Evolutionary conservation across 1,140 invertebrate genomes (phyloP).

Genomic region (Dendrolimus kikuchii): DNA sequence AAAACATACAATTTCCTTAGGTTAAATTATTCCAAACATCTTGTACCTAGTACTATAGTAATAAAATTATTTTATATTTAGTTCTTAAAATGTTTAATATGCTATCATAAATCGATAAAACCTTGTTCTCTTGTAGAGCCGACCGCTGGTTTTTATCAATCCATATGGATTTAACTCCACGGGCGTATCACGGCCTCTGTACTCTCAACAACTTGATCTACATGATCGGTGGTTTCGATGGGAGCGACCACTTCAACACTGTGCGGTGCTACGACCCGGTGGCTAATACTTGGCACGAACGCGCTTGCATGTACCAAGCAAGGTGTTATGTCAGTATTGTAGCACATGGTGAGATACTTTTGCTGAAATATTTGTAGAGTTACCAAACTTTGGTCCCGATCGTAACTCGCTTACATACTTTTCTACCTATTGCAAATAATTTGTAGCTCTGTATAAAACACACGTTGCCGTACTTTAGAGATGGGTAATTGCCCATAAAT

Average conservation of each 20-base stretch:
- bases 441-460: too few relatives aligned
- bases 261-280: slow-evolving; percentile 79
- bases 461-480: too few relatives aligned
- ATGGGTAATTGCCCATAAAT: too few relatives aligned
- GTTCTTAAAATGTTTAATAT: too few relatives aligned
- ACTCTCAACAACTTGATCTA: slow-evolving; percentile 80
- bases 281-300: slow-evolving; percentile 76
- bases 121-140: slow-evolving; percentile 52
- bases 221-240: slow-evolving; percentile 84
- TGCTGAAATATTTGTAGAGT: neutral
- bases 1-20: too few relatives aligned
- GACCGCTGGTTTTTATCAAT: slow-evolving; percentile 77
- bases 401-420: too few relatives aligned
- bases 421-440: too few relatives aligned
- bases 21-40: too few relatives aligned
- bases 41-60: too few relatives aligned
- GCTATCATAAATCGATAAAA: too few relatives aligned
- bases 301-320: slow-evolving; percentile 82
- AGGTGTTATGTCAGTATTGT: slow-evolving; percentile 86
- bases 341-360: slow-evolving; percentile 66
- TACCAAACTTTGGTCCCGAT: too few relatives aligned
- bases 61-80: too few relatives aligned
- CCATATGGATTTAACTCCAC: slow-evolving; percentile 75
- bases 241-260: slow-evolving; percentile 81
- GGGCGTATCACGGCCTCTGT: slow-evolving; percentile 85